Evolutionary conservation across 2,113 vertebrate genomes (phyloP), one percentile per base, ranked within the genome.

Genomic region (Pachyramphus minor): DNA sequence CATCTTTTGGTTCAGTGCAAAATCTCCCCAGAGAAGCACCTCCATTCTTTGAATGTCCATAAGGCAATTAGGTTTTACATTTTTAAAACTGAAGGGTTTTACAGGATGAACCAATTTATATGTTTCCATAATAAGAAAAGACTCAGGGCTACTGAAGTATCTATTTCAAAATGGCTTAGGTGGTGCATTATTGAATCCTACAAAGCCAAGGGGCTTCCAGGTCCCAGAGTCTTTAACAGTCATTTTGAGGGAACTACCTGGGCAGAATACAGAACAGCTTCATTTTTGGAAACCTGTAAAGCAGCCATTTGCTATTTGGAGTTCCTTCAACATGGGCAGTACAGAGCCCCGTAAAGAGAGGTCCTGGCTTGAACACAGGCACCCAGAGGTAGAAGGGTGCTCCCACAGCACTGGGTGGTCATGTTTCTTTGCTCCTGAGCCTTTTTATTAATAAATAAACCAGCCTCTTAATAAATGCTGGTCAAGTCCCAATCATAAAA

Each of bases 11-110:
- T 97, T 97, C 95, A 96, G 92, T 89, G 94, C 87, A 92, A 87
- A 79, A 30, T 37, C 93, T 97, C 98, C 97, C 97, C 73, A 95
- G 97, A 98, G 97, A 94, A 96, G 94, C 6, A 33, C 93, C 93
- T 97, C 96, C 77, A 90, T 97, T 97, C 97, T 97, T 95, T 94
- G 85, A 60, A 81, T 96, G 95, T 97, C 98, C 97, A 96, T 93
- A 97, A 97, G 97, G 97, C 98, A 98, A 98, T 97, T 97, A 98
- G 97, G 97, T 97, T 97, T 97, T 97, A 86, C 92, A 53, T 95
- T 92, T 84, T 67, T 93, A 90, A 94, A 96, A 96, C 95, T 95
- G 94, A 96, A 95, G 95, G 90, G 93, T 97, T 97, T 95, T 95
- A 39, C 17, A 88, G 95, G 92, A 97, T 64, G 83, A 75, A 96